phyloP scores from a whole-genome alignment of 2,888 invertebrate species.

The Drosophila crucigera region DNA sequence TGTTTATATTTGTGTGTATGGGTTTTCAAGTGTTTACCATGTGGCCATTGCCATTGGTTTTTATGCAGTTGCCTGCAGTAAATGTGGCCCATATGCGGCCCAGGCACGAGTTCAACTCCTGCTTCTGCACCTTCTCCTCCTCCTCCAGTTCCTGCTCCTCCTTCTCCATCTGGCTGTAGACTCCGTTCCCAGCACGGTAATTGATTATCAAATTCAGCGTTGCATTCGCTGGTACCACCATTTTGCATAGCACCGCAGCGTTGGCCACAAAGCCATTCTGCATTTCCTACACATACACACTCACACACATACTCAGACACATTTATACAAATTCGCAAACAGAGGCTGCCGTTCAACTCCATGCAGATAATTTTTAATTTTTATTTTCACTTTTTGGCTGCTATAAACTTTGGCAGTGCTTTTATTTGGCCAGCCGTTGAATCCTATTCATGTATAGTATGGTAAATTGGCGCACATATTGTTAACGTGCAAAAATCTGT shows the following conservation, averaged over 20 bases:
- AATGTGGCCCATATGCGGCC: constrained; percentile 60
- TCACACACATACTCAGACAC: neutral
- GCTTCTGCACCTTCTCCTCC: neutral
- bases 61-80: constrained; percentile 51
- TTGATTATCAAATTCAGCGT: constrained; percentile 79
- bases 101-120: constrained; percentile 8
- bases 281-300: constrained; percentile 23
- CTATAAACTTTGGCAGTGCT: constrained; percentile 43
- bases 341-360: constrained; percentile 13
- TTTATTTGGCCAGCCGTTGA: constrained; percentile 58
- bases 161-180: constrained; percentile 1
- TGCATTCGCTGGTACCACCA: constrained; percentile 57
- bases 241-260: constrained; percentile 43
- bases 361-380: constrained; percentile 18
- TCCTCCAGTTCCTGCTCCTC: neutral
- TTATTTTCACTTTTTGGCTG: constrained; percentile 24
- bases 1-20: constrained; percentile 12
- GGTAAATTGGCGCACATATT: constrained; percentile 61
- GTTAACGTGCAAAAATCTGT: constrained; percentile 75
- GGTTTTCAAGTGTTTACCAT: constrained; percentile 22
- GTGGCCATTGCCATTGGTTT: constrained; percentile 40
- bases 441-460: constrained; percentile 11
- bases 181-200: constrained; percentile 54
- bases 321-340: neutral
- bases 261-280: constrained; percentile 45